Evolutionary conservation across 1,140 invertebrate species (phyloP).

Genomic region (Drosophila ohnishii): DNA sequence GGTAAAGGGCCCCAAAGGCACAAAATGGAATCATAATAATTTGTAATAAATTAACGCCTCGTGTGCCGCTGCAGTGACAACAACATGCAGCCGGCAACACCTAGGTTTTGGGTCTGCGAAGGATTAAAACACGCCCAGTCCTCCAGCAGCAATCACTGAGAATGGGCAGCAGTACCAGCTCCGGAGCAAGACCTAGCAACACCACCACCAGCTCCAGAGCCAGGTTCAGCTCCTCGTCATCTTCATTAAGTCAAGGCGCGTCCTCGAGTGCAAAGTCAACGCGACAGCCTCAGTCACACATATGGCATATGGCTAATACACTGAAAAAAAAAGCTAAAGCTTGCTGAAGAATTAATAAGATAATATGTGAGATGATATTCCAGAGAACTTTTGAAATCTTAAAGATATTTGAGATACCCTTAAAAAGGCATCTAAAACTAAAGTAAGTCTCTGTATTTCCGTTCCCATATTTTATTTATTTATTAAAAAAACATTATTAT

Average conservation of each 20-base stretch:
- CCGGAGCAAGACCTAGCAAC: slow-evolving; percentile 4
- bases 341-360: no score
- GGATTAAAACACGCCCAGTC: slow-evolving; percentile 65
- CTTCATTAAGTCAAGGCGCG: slow-evolving; percentile 79
- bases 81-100: slow-evolving; percentile 42
- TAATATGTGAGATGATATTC: neutral
- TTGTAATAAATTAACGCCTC: slow-evolving; percentile 82
- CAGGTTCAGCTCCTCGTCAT: slow-evolving; percentile 55
- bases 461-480: neutral
- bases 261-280: slow-evolving; percentile 63
- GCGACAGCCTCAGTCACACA: slow-evolving; percentile 42
- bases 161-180: neutral
- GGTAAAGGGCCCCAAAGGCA: slow-evolving; percentile 13
- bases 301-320: slow-evolving; percentile 33
- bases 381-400: neutral
- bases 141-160: slow-evolving; percentile 15
- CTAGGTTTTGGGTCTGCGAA: slow-evolving; percentile 53
- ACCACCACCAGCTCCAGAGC: neutral
- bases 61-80: slow-evolving; percentile 44
- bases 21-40: slow-evolving; percentile 79
- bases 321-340: neutral
- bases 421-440: neutral
- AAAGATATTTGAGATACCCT: neutral
- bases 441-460: neutral
- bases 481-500: neutral